A percentile compares a stretch with the other conserved stretches of the same genome.
Conservation (phyloP, 2,888 invertebrate genomes). For the Conops quadrifasciatus region DNA sequence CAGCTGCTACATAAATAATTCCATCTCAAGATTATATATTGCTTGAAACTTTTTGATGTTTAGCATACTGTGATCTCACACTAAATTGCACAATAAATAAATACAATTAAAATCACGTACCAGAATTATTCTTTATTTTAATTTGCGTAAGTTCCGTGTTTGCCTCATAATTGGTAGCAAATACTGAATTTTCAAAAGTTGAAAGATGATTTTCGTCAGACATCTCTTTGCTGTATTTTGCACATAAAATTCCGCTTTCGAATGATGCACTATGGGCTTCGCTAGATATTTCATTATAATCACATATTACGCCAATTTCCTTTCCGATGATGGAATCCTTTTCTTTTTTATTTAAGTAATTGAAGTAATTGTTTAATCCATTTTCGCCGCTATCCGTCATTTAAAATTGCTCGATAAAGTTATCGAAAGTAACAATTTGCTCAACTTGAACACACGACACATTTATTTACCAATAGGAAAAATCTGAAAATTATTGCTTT, state of each 20-base stretch:
- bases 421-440: not conserved
- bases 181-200: no score
- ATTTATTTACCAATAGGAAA: not conserved
- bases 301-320: conserved; percentile 36
- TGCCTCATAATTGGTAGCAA: no score
- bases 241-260: not conserved
- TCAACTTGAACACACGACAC: not conserved
- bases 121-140: not conserved
- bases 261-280: conserved; percentile 55
- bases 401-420: not conserved
- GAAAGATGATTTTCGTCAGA: no score
- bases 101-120: not conserved
- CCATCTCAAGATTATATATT: no score
- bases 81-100: no score
- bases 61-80: no score
- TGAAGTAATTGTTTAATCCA: conserved; percentile 80
- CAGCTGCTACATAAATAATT: no score
- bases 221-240: no score
- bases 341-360: conserved; percentile 82
- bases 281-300: conserved; percentile 44
- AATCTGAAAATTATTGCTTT: no score
- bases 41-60: no score
- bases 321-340: conserved; percentile 60
- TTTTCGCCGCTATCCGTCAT: conserved; percentile 31
- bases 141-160: no score